A percentile compares a stretch with the other conserved stretches of the same genome.
Evolutionary conservation across 2,888 invertebrate genomes (phyloP).

Genomic region (Salticus scenicus): DNA sequence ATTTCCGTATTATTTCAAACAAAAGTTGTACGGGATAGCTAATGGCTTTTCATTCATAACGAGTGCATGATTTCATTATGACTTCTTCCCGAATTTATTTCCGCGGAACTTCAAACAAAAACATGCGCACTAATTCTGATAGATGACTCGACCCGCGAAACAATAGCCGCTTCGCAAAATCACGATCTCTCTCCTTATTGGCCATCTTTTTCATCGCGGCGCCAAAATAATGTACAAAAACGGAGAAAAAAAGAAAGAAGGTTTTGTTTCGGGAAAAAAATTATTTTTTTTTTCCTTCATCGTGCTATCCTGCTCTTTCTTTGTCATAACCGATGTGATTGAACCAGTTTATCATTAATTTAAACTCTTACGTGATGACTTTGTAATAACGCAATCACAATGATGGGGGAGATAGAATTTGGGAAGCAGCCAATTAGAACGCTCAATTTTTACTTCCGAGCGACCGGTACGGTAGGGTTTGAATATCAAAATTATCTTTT

Average conservation of each 20-base stretch:
- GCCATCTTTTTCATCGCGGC: constrained; percentile 53
- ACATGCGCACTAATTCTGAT: constrained; percentile 59
- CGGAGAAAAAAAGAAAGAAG: constrained; percentile 21
- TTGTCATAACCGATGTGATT: constrained; percentile 28
- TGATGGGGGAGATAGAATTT: constrained; percentile 28
- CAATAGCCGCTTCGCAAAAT: constrained; percentile 35
- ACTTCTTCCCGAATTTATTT: constrained; percentile 55
- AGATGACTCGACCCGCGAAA: constrained; percentile 46
- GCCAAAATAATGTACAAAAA: constrained; percentile 48
- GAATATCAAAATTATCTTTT: constrained; percentile 68
- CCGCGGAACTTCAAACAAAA: constrained; percentile 48
- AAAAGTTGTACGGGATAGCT: constrained; percentile 45
- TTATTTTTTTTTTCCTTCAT: constrained; percentile 8
- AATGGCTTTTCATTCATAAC: constrained; percentile 64
- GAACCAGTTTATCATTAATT: constrained; percentile 68
- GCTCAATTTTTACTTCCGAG: constrained; percentile 58
- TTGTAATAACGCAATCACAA: constrained; percentile 51
- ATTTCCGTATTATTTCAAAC: constrained; percentile 44
- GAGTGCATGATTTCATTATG: constrained; percentile 67
- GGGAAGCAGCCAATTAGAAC: constrained; percentile 68
- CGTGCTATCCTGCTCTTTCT: not conserved
- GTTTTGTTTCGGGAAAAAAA: constrained; percentile 46
- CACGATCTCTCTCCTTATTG: constrained; percentile 38
- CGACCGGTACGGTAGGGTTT: constrained; percentile 48
- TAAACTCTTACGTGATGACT: constrained; percentile 66